These are phyloP conservation scores for Numenius arquata DNA, from an alignment of 2,113 vertebrate genomes.

Conservation along the genomic window DNA sequence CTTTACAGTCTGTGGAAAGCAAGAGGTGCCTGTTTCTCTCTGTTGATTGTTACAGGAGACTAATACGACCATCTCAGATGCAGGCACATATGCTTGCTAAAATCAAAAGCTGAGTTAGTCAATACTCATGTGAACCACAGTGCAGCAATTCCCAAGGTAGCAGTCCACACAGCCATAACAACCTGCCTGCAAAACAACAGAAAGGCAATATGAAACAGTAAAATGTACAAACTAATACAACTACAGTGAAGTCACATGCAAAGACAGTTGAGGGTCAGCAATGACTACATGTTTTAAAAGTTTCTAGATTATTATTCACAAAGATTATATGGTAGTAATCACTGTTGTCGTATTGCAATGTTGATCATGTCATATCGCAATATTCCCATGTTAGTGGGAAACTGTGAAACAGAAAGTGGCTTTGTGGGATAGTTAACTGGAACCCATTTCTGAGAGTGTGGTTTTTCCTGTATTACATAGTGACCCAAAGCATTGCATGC, in stretches of 20 bases:
- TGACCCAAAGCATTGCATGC: neutral
- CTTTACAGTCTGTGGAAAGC: neutral
- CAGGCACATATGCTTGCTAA: neutral
- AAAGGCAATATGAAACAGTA: neutral
- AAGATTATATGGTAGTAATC: neutral
- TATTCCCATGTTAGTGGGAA: neutral
- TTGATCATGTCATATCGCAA: neutral
- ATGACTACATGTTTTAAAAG: neutral
- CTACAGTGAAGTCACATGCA: neutral
- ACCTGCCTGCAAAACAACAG: neutral
- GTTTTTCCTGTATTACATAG: neutral
- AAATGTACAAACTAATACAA: neutral
- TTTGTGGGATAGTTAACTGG: neutral
- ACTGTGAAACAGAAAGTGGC: neutral
- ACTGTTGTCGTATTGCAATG: neutral
- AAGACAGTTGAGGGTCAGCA: neutral
- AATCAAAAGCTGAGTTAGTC: neutral
- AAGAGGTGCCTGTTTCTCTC: neutral
- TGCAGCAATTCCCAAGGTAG: neutral
- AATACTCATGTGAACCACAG: neutral
- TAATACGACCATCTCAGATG: neutral
- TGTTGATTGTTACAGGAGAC: neutral
- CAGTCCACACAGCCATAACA: neutral
- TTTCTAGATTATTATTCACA: neutral
- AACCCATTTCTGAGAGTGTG: neutral